phyloP scores from a whole-genome alignment of 1,140 invertebrate species.

The Lerema accius region DNA sequence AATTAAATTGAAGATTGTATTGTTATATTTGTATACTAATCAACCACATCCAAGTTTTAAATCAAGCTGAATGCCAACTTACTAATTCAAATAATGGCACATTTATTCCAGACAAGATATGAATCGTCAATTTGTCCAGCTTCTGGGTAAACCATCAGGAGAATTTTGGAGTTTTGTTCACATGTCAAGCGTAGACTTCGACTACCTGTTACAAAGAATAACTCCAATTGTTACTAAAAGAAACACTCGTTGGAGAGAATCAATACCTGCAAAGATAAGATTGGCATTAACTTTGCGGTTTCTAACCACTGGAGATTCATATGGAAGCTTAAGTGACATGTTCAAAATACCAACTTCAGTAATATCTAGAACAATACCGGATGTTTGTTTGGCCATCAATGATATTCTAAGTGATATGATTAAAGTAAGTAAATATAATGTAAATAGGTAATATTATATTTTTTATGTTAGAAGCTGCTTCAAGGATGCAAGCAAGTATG shows the following conservation, averaged over 20 bases:
- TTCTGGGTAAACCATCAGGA: constrained; percentile 31
- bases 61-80: too few species aligned
- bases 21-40: too few species aligned
- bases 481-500: too few species aligned
- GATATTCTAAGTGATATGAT: constrained; percentile 36
- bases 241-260: constrained; percentile 26
- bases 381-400: constrained; percentile 39
- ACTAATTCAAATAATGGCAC: too few species aligned
- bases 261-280: constrained; percentile 36
- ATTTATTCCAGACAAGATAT: constrained; percentile 11
- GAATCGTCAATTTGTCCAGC: constrained; percentile 3
- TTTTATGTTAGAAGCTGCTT: too few species aligned
- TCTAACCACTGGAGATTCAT: constrained; percentile 36
- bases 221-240: constrained; percentile 27
- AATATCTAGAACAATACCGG: constrained; percentile 36
- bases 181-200: constrained; percentile 39
- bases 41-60: too few species aligned
- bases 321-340: constrained; percentile 31
- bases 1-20: too few species aligned
- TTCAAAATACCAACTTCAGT: constrained; percentile 35
- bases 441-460: too few species aligned
- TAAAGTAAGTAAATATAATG: constrained; percentile 35
- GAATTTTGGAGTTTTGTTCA: constrained; percentile 36
- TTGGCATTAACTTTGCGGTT: constrained; percentile 42
- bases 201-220: constrained; percentile 34